These are phyloP conservation scores for Hafferia zeledoni DNA, from an alignment of 2,797 vertebrate genomes.

Conservation along the genomic window DNA sequence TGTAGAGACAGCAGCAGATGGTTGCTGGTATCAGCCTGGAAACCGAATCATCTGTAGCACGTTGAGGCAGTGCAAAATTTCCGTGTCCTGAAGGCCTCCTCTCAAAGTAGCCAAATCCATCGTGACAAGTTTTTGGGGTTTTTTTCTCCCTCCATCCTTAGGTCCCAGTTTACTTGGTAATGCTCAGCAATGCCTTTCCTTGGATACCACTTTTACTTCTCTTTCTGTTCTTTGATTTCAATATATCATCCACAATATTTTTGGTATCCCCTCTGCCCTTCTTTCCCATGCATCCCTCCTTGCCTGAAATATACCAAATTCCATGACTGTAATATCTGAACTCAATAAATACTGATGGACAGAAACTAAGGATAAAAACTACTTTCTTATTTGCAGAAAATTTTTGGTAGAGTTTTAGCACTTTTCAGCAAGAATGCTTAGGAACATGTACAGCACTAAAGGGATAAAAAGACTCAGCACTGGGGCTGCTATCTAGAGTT, in stretches of 20 bases:
- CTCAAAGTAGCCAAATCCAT: background rate
- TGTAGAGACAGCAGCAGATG: background rate
- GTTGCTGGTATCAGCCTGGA: too few species aligned
- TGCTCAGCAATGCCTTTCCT: background rate
- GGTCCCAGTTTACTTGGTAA: background rate
- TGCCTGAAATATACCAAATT: background rate
- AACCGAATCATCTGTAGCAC: background rate
- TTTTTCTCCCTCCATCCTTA: background rate
- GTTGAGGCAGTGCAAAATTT: background rate
- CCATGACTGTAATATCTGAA: background rate
- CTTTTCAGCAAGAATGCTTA: background rate
- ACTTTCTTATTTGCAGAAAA: background rate
- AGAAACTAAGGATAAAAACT: background rate
- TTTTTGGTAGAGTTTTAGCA: background rate
- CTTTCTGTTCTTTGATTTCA: background rate
- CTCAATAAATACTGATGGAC: background rate
- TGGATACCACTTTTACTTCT: background rate
- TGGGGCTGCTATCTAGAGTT: background rate
- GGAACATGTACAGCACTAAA: background rate
- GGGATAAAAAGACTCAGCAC: background rate
- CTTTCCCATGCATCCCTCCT: background rate
- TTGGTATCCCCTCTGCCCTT: background rate
- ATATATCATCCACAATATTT: background rate
- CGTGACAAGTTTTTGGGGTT: accelerated
- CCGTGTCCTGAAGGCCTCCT: background rate